A percentile compares a stretch with the other conserved stretches of the same genome.
Evolutionary conservation across 2,888 invertebrate genomes (phyloP).

Genomic region (Nowickia ferox): DNA sequence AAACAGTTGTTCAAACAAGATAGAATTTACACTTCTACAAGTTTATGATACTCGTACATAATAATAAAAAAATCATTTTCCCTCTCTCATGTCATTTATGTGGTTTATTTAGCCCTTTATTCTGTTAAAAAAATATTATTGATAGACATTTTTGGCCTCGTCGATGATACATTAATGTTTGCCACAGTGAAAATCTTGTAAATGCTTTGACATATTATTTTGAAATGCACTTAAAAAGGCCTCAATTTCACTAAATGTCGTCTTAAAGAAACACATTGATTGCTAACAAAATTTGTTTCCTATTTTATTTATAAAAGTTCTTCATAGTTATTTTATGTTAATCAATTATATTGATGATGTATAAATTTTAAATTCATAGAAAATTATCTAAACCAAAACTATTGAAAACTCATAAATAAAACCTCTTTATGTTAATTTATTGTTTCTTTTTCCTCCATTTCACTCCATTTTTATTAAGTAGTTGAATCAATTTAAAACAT

Average conservation of each 20-base stretch:
- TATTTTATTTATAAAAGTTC: slow-evolving; percentile 26
- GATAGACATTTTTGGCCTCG: too few species aligned
- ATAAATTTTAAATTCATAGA: not conserved
- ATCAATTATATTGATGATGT: not conserved
- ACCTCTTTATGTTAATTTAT: slow-evolving; percentile 8
- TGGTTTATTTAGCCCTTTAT: too few species aligned
- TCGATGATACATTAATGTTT: too few species aligned
- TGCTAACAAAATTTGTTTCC: slow-evolving; percentile 22
- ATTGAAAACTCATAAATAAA: not conserved
- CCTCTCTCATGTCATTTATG: too few species aligned
- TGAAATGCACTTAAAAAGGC: not conserved
- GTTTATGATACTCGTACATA: too few species aligned
- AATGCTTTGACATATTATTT: too few species aligned
- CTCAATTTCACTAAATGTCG: not conserved
- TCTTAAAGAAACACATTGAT: not conserved
- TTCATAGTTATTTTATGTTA: not conserved
- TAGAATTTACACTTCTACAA: too few species aligned
- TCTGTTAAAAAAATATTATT: too few species aligned
- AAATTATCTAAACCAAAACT: slow-evolving; percentile 5
- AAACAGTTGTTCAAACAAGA: too few species aligned
- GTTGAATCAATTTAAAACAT: slow-evolving; percentile 41
- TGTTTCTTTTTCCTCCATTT: not conserved
- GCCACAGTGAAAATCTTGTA: too few species aligned
- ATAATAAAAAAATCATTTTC: too few species aligned
- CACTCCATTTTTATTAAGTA: slow-evolving; percentile 41